Evolutionary conservation across 1,140 invertebrate species (phyloP).

Genomic region (Frieseomelitta varia): DNA sequence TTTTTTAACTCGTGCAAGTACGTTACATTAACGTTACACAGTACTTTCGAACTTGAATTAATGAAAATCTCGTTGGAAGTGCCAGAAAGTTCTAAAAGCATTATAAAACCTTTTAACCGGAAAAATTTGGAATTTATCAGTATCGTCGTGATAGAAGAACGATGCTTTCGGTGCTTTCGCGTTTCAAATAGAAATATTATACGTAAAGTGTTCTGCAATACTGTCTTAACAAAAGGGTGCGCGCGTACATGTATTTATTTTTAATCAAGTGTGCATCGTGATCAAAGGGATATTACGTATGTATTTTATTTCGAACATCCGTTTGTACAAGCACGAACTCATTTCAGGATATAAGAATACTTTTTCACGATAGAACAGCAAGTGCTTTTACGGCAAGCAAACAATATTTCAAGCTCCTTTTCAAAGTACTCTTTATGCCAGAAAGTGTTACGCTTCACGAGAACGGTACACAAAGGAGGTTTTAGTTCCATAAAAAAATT

Average conservation of each 20-base stretch:
- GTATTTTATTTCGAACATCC: conserved; percentile 3
- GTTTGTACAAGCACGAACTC: neutral
- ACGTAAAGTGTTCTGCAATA: neutral
- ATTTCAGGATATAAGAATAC: neutral
- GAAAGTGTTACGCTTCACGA: conserved; percentile 45
- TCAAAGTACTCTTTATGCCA: conserved; percentile 17
- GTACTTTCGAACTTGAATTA: neutral
- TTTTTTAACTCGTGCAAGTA: neutral
- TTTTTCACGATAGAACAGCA: conserved; percentile 14
- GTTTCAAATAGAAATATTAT: neutral
- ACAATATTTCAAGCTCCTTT: conserved; percentile 21
- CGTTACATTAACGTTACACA: neutral
- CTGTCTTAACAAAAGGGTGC: neutral
- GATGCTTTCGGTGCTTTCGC: too few species aligned
- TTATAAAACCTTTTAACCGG: neutral
- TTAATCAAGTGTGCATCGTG: neutral
- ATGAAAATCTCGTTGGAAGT: too few species aligned
- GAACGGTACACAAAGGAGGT: conserved; percentile 21
- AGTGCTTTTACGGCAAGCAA: neutral
- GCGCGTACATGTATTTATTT: neutral
- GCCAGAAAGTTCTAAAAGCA: neutral
- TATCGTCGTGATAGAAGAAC: neutral
- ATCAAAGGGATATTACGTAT: neutral
- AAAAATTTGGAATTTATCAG: neutral
- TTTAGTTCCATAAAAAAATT: conserved; percentile 42